These are phyloP conservation scores for Trichomalopsis sarcophagae DNA, from an alignment of 1,140 invertebrate genomes.

Conservation along the genomic window DNA sequence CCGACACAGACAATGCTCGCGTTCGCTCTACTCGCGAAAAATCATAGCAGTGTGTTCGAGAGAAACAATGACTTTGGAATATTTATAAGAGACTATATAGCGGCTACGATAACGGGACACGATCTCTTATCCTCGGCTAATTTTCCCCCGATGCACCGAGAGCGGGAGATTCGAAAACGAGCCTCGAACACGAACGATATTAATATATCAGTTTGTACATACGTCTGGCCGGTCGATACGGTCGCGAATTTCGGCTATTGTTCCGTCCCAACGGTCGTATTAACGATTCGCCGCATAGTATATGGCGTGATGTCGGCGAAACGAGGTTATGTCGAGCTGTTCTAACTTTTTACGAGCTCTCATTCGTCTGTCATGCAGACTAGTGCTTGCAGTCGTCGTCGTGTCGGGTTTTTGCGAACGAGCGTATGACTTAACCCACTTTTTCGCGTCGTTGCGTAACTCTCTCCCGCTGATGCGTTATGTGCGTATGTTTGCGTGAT, in stretches of 20 bases:
- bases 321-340: neutral
- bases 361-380: neutral
- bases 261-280: neutral
- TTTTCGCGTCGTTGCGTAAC: neutral
- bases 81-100: neutral
- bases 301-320: neutral
- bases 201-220: too few relatives aligned
- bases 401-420: neutral
- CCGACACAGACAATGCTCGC: neutral
- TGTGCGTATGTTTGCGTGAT: neutral
- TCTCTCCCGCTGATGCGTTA: neutral
- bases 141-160: neutral
- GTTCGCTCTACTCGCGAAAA: neutral
- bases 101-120: neutral
- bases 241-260: neutral
- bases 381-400: neutral
- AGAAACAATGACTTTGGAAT: conserved; percentile 13
- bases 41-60: neutral
- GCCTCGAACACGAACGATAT: neutral
- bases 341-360: conserved; percentile 1
- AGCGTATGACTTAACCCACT: neutral
- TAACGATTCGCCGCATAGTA: neutral
- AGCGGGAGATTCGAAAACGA: neutral
- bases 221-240: neutral
- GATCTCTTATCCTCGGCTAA: neutral